phyloP scores from a whole-genome alignment of 1,140 invertebrate genomes.

The Sinonovacula constricta region DNA sequence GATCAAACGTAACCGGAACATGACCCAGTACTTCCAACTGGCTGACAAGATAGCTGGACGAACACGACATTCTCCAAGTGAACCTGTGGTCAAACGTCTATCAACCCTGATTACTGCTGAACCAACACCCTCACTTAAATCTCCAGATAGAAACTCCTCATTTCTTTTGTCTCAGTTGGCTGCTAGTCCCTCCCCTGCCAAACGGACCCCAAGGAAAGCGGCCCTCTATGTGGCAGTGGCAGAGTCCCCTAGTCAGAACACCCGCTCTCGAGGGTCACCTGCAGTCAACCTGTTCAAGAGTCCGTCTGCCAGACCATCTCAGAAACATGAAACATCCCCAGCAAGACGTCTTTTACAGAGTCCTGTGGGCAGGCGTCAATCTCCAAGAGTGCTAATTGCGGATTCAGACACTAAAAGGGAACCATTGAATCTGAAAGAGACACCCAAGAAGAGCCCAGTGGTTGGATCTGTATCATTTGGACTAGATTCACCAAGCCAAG shows the following conservation, averaged over 20 bases:
- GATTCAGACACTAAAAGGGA: conserved; percentile 35
- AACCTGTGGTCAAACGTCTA: conserved; percentile 9
- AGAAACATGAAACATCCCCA: not conserved
- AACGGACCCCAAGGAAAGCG: conserved; percentile 51
- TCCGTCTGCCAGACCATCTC: conserved; percentile 13
- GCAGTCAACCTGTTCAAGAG: conserved; percentile 23
- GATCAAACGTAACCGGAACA: conserved; percentile 55
- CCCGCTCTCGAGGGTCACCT: conserved; percentile 43
- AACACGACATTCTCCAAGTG: conserved; percentile 20
- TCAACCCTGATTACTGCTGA: conserved; percentile 30
- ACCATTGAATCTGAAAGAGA: not conserved
- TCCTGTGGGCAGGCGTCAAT: conserved; percentile 11
- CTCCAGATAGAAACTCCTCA: conserved; percentile 61
- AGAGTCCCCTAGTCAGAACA: conserved; percentile 40
- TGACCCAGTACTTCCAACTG: conserved; percentile 59
- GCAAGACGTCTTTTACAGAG: conserved; percentile 10
- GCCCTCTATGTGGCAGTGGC: conserved; percentile 36
- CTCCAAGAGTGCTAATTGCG: conserved; percentile 32
- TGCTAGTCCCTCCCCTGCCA: conserved; percentile 58
- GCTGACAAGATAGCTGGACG: conserved; percentile 63
- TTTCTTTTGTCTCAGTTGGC: conserved; percentile 63
- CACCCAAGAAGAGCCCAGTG: conserved; percentile 31
- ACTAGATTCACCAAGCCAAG: conserved; percentile 58
- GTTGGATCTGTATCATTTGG: conserved; percentile 9
- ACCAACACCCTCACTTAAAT: conserved; percentile 49